Evolutionary conservation across 2,888 invertebrate species (phyloP), one percentile per base, ranked within the genome.

Genomic region (Lamellibrachia satsuma): DNA sequence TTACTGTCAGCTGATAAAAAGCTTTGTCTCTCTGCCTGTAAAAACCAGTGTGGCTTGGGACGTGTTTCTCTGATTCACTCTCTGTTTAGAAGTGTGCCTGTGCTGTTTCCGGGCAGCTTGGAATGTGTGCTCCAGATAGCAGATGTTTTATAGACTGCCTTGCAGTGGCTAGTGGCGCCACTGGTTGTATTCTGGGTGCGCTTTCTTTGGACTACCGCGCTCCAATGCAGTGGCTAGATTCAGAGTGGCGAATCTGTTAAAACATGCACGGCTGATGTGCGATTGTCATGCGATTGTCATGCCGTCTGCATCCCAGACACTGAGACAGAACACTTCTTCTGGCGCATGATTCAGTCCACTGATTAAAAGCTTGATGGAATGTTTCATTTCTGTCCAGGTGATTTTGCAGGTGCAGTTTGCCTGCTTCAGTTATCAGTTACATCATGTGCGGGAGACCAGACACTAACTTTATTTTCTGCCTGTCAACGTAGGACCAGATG

Each of bases 111-210:
- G 2, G 22, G 75, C n/a, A 75, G 75, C 75, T n/a, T 22, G 75
- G 75, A 75, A 75, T 75, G 75, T 75, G 75, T 75, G 75, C 75
- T 6, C 22, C 22, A 75, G 75, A 75, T 75, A 75, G 75, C 75
- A 75, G 75, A 75, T 75, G 75, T 75, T 75, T 75, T 75, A 75
- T 75, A 75, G 75, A 75, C 75, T 75, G 75, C 75, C 75, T 75
- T n/a, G 75, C 75, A 75, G 6, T 75, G 75, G 75, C 75, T 75
- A 75, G n/a, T 55, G 9, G 22, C n/a, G 22, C 75, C 22, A 22
- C 75, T 6, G 75, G 15, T 11, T 75, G 75, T 75, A 15, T 75
- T 22, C 75, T 75, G n/a, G 75, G 75, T 75, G 75, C 22, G 75
- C 75, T 75, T 75, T 75, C n/a, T 75, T n/a, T 75, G 75, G 22